Evolutionary conservation across 1,140 invertebrate genomes (phyloP), one percentile per base, ranked within the genome.

Genomic region (Ctenoplectra terminalis): DNA sequence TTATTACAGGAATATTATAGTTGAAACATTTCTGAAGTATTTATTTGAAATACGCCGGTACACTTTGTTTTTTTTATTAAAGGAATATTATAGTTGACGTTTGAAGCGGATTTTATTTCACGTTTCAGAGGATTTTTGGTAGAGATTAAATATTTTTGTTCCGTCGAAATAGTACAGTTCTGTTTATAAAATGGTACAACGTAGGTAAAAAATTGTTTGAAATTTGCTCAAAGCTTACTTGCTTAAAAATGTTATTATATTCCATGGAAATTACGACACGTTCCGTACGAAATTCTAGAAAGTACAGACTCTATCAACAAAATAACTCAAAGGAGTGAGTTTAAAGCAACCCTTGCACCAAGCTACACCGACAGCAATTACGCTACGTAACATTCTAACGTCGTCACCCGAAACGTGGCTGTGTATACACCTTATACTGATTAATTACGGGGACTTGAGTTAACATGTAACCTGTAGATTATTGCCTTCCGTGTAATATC

Each of bases 401-500:
- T 13, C 37, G 23, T 11, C n/a, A 4, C 0, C 34, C 15, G 13
- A 46, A 29, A 46, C 26, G 34, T 56, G 5, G 40, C 54, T 60
- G 20, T 31, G 11, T 69, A 29, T 34, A 50, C 9, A 70, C 15
- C 67, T 70, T 70, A 70, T 37, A 26, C 29, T 46, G 54, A 73
- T 73, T 73, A 60, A 73, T 73, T 52, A 73, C 40, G 15, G 34
- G 20, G 31, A 52, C 40, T 60, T 56, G 20, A 54, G 37, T 72
- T 58, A 58, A 60, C 56, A 29, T 31, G 26, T 58, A 60, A 60
- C 71, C 8, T 60, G 23, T 43, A 60, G 29, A 73, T 73, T 43
- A 73, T 13, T 60, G 26, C 40, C 17, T 31, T 43, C 54, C 29
- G 7, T 34, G 29, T 31, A 73, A 73, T 31, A 46, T 46, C 20